Percentiles rank a stretch among this genome's conserved stretches.
Evolutionary conservation across 92 coral and sea anemone genomes (phyloP).

Genomic region (Nematostella vectensis): DNA sequence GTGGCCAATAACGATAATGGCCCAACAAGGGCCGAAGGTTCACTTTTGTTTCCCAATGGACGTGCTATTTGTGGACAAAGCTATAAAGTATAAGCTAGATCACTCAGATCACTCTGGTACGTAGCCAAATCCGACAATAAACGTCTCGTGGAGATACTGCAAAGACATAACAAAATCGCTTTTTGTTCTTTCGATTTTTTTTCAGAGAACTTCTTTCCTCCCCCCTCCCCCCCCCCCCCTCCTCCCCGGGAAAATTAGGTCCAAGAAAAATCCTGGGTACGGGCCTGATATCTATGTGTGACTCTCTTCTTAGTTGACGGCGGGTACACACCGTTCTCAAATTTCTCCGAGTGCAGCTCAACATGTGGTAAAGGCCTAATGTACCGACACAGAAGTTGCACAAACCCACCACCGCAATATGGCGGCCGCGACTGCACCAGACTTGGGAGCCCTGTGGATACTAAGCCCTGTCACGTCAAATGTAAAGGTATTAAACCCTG

Average conservation of each 20-base stretch:
- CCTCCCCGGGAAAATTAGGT: too few species aligned
- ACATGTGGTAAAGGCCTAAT: slow-evolving; percentile 88
- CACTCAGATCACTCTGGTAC: too few species aligned
- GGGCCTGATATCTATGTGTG: not conserved
- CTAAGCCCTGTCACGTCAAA: slow-evolving; percentile 48
- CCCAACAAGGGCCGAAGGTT: too few species aligned
- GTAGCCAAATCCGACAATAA: too few species aligned
- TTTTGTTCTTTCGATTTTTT: too few species aligned
- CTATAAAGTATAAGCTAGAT: too few species aligned
- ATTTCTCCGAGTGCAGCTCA: slow-evolving; percentile 85
- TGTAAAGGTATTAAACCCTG: slow-evolving; percentile 27
- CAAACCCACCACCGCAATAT: slow-evolving; percentile 62
- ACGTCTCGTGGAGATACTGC: too few species aligned
- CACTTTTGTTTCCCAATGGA: too few species aligned
- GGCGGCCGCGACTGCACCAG: slow-evolving; percentile 76
- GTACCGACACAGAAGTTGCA: slow-evolving; percentile 80
- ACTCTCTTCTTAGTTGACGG: slow-evolving; percentile 55
- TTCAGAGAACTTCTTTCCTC: not conserved
- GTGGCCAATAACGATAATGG: too few species aligned
- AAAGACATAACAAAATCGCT: too few species aligned
- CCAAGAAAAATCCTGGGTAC: too few species aligned
- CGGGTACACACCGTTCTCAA: slow-evolving; percentile 66
- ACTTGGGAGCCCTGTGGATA: slow-evolving; percentile 71
- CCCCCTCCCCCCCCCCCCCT: slow-evolving; percentile 2
- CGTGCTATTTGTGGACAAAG: too few species aligned